phyloP scores from a whole-genome alignment of 2,113 vertebrate species.

The Hippocampus comes region DNA sequence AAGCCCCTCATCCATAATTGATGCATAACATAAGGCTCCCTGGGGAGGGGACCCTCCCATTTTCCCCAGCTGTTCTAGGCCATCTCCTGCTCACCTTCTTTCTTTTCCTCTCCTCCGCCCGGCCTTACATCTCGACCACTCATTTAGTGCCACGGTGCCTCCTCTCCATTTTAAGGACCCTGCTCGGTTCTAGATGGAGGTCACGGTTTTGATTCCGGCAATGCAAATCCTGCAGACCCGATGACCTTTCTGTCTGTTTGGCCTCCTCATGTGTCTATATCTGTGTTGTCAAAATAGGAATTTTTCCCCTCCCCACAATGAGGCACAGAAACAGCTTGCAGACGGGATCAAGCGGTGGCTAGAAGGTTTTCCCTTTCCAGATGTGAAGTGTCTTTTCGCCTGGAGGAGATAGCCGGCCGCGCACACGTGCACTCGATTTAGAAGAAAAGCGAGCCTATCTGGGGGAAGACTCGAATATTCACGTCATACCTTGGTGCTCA shows the following conservation, averaged over 20 bases:
- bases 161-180: constrained; percentile 52
- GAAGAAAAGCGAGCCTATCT: constrained; percentile 25
- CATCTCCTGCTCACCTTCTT: constrained; percentile 51
- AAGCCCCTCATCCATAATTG: constrained; percentile 62
- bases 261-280: constrained; percentile 19
- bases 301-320: constrained; percentile 22
- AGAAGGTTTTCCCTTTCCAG: constrained; percentile 48
- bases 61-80: constrained; percentile 57
- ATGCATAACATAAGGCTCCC: constrained; percentile 63
- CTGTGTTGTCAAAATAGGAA: constrained; percentile 26
- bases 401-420: constrained; percentile 22
- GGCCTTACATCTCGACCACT: constrained; percentile 57
- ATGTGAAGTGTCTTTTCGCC: constrained; percentile 48
- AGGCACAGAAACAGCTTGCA: constrained; percentile 11
- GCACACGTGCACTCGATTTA: constrained; percentile 10
- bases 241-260: constrained; percentile 29
- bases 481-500: constrained; percentile 14
- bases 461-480: constrained; percentile 17
- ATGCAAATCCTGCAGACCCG: constrained; percentile 21
- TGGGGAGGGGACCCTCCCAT: constrained; percentile 44
- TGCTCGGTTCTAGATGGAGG: constrained; percentile 38
- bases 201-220: constrained; percentile 37
- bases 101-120: constrained; percentile 32
- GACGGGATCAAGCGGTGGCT: neutral
- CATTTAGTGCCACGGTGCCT: constrained; percentile 57